Percentiles rank a stretch among this genome's conserved stretches.
phyloP scores from a whole-genome alignment of 2,113 vertebrate species.

The Climacteris rufus region DNA sequence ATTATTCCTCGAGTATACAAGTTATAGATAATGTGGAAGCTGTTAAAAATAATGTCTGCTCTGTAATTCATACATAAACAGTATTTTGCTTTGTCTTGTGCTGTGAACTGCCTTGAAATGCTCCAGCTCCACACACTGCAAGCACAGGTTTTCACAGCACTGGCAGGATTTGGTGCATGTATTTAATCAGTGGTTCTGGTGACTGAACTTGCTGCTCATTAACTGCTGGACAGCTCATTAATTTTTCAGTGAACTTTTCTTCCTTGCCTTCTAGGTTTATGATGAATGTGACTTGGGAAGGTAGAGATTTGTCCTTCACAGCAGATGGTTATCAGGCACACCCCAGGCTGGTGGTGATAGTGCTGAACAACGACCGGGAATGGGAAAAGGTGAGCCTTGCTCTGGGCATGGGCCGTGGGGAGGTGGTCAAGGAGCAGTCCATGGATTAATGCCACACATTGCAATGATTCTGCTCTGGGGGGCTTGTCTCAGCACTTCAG shows the following conservation, averaged over 20 bases:
- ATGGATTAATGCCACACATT: accelerated
- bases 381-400: slow-evolving; percentile 92
- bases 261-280: slow-evolving; percentile 85
- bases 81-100: not conserved
- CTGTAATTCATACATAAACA: not conserved
- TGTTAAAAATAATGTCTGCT: not conserved
- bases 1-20: not conserved
- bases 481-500: not conserved
- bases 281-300: slow-evolving; percentile 98
- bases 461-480: not conserved
- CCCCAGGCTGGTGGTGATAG: slow-evolving; percentile 93
- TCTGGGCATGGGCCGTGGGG: accelerated
- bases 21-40: not conserved
- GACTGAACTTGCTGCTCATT: slow-evolving; percentile 10
- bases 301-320: slow-evolving; percentile 95
- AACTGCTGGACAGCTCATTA: slow-evolving; percentile 46
- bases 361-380: slow-evolving; percentile 91
- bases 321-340: slow-evolving; percentile 94
- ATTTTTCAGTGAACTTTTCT: slow-evolving; percentile 46
- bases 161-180: not conserved
- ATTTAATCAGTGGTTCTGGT: not conserved
- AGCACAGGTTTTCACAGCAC: not conserved
- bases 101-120: not conserved
- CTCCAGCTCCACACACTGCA: accelerated
- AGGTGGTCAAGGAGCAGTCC: not conserved